phyloP scores from a whole-genome alignment of 2,888 invertebrate species.

The Rhagonycha lutea region DNA sequence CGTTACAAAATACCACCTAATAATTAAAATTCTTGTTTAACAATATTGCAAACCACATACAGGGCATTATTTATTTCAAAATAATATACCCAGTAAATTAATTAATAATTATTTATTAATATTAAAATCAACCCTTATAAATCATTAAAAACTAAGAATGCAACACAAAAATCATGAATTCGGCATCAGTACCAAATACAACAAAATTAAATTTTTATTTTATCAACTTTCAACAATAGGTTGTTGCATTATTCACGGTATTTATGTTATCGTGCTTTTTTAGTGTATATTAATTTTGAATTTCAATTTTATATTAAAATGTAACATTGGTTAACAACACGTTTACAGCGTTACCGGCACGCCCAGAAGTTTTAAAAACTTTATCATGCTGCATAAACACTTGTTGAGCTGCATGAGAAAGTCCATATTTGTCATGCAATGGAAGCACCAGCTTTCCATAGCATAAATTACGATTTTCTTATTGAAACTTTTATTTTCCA shows the following conservation, averaged over 20 bases:
- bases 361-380: background rate
- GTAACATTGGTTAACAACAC: background rate
- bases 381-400: background rate
- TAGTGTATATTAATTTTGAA: background rate
- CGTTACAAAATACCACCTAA: too few species aligned
- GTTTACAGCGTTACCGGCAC: background rate
- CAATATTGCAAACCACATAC: too few species aligned
- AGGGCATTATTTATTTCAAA: too few species aligned
- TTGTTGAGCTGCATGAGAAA: background rate
- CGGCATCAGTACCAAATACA: too few species aligned
- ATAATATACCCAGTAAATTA: too few species aligned
- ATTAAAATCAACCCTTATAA: too few species aligned
- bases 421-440: background rate
- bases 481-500: background rate
- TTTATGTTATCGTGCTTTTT: background rate
- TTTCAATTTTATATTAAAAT: background rate
- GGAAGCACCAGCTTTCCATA: background rate
- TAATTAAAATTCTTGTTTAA: too few species aligned
- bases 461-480: background rate
- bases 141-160: too few species aligned
- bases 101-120: too few species aligned
- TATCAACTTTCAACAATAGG: background rate
- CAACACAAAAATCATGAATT: too few species aligned
- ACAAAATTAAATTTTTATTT: too few species aligned
- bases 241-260: background rate